Evolutionary conservation across 1,140 invertebrate species (phyloP), one percentile per base, ranked within the genome.

Genomic region (Cylas formicarius): DNA sequence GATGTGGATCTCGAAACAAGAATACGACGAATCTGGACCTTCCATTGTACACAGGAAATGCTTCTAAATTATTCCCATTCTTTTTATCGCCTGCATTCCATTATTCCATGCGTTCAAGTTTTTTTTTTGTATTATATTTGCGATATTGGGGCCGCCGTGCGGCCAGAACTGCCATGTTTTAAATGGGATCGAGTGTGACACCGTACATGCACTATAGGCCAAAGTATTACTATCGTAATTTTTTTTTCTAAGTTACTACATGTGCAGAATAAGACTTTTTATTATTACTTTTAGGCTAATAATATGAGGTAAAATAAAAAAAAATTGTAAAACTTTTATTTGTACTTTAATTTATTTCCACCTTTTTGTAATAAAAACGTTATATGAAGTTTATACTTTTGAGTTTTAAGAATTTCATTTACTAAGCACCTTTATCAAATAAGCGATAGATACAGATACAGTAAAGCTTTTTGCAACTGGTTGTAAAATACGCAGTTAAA

Each of bases 41-140:
- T 83, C 82, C 60, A 90, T 91, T 67, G 88, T 92, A 66, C 87
- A 91, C 78, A 80, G 88, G 73, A 91, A 91, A 74, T 91, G 88
- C 78, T 91, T 91, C 79, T 91, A 91, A 90, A 67, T 66, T 57
- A 40, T 48, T 9, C 14, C 32, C 27, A n/a, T 44, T 49, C 34
- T 47, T 43, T 16, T 23, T 45, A 17, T 27, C 24, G 43, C 32
- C 38, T 20, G 41, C 55, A 57, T 57, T 53, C 50, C 45, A 55
- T 50, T 53, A 47, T 38, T 55, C 22, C 36, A 48, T 55, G 40
- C 20, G 10, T 38, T 16, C 14, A 26, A 23, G 19, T 22, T 14
- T 40, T 48, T 45, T 39, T 46, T 52, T 54, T 54, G 49, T 48
- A 51, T 42, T 44, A 50, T 48, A 48, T 43, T 42, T 43, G 37